Evolutionary conservation across 2,797 vertebrate genomes (phyloP).

Genomic region (Falco naumanni): DNA sequence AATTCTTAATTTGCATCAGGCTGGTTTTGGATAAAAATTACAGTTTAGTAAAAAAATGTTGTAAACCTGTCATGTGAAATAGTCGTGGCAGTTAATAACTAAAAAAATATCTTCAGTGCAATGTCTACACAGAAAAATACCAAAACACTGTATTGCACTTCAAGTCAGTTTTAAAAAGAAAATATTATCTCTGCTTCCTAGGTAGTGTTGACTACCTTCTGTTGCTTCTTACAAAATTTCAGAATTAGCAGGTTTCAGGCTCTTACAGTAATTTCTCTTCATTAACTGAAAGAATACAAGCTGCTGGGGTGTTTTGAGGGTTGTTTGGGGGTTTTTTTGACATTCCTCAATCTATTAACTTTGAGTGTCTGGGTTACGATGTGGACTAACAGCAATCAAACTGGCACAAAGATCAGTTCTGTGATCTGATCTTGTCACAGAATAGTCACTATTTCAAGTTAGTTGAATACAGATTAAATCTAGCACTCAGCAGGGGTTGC

Average conservation of each 20-base stretch:
- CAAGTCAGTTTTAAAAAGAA: background rate
- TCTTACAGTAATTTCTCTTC: background rate
- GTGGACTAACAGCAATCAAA: background rate
- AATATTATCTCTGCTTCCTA: background rate
- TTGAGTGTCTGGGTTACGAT: background rate
- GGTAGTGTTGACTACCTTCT: background rate
- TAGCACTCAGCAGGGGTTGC: background rate
- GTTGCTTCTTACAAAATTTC: background rate
- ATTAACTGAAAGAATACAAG: background rate
- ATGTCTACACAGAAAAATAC: background rate
- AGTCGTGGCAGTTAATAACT: background rate
- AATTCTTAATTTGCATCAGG: background rate
- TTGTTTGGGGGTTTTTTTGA: background rate
- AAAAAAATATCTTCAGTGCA: background rate
- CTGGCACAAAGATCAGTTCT: background rate
- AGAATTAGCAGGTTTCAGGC: background rate
- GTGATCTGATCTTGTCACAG: background rate
- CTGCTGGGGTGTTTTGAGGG: background rate
- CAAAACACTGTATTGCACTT: background rate
- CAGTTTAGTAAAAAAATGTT: background rate
- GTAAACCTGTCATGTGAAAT: background rate
- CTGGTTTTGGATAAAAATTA: background rate
- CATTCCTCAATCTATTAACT: background rate
- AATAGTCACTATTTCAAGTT: background rate
- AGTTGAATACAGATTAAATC: background rate